phyloP scores from a whole-genome alignment of 2,113 vertebrate genomes.

The Amphiprion percula region DNA sequence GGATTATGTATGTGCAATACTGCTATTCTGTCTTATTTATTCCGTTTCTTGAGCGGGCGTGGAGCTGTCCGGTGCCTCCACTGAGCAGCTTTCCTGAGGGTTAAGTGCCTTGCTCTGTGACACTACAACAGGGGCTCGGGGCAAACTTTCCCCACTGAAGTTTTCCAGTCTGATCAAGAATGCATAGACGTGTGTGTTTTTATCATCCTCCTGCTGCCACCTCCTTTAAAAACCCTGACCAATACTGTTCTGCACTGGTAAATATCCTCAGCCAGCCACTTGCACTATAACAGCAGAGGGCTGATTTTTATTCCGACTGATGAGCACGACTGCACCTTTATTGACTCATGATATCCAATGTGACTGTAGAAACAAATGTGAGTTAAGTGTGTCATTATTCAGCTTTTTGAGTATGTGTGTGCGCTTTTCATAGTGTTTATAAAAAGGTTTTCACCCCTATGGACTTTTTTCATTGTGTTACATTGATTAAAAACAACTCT shows the following conservation, averaged over 20 bases:
- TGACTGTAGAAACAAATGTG: conserved; percentile 20
- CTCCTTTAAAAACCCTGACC: conserved; percentile 1
- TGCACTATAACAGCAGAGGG: not conserved
- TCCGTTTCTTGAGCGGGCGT: not conserved
- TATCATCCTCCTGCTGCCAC: not conserved
- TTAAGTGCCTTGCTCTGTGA: conserved; percentile 69
- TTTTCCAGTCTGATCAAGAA: conserved; percentile 5
- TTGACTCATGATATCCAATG: not conserved
- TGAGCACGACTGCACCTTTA: conserved; percentile 54
- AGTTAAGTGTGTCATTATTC: conserved; percentile 32
- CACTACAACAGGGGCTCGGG: conserved; percentile 6
- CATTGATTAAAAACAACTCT: not conserved
- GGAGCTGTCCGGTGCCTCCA: conserved; percentile 5
- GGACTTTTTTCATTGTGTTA: conserved; percentile 7
- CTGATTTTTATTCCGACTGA: conserved; percentile 2
- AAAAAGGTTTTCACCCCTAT: not conserved
- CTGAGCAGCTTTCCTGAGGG: conserved; percentile 21
- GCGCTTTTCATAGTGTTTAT: conserved; percentile 6
- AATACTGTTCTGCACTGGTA: conserved; percentile 47
- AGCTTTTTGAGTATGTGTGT: not conserved
- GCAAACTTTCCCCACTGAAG: not conserved
- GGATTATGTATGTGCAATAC: conserved; percentile 41
- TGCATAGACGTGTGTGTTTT: conserved; percentile 7
- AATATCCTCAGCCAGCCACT: conserved; percentile 23
- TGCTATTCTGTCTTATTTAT: conserved; percentile 2